phyloP scores from a whole-genome alignment of 1,140 invertebrate genomes.

The Saxidomus purpurata region DNA sequence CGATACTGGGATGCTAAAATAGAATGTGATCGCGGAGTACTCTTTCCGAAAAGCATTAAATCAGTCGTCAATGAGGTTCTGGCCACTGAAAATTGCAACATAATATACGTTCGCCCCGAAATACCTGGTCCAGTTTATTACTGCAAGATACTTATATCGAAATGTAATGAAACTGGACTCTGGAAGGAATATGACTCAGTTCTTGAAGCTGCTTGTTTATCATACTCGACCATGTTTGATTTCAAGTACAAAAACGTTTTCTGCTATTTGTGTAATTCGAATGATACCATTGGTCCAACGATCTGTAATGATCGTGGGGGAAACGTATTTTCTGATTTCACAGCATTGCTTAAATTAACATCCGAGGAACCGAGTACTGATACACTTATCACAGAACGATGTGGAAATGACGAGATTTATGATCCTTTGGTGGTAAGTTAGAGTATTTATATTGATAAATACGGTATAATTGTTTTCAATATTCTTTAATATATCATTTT shows the following conservation, averaged over 20 bases:
- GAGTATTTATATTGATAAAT: too few species aligned
- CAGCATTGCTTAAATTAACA: not conserved
- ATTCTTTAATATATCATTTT: too few species aligned
- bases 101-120: not conserved
- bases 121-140: not conserved
- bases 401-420: not conserved
- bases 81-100: not conserved
- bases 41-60: not conserved
- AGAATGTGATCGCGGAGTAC: not conserved
- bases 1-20: not conserved
- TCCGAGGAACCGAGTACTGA: not conserved
- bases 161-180: constrained; percentile 7
- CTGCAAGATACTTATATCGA: not conserved
- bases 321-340: not conserved
- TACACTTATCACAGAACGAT: not conserved
- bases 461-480: too few species aligned
- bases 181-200: constrained; percentile 3
- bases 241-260: constrained; percentile 6
- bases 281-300: not conserved
- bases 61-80: not conserved
- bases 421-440: not conserved
- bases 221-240: not conserved
- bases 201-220: not conserved
- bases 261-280: constrained; percentile 15
- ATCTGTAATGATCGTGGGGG: not conserved